Evolutionary conservation across 2,888 invertebrate genomes (phyloP), one percentile per base, ranked within the genome.

Genomic region (Hofmannophila pseudospretella): DNA sequence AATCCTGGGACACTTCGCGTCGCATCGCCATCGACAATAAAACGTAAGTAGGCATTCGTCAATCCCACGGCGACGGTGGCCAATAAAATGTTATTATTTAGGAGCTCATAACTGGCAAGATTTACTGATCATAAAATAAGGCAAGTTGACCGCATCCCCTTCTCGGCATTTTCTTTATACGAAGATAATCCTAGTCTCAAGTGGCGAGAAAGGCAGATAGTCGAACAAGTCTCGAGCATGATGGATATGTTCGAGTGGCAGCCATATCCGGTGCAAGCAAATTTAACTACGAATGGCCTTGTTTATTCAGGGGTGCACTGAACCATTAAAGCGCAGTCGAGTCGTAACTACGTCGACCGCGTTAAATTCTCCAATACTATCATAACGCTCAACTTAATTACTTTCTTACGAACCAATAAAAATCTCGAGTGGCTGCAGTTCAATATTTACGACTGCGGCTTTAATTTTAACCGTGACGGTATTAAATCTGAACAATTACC

Each of bases 241-340:
- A 77, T 76, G 75, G 78, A 81, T 77, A 64, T 54, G 65, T 78
- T 80, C 79, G 69, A 84, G 81, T 76, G 78, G 72, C 77, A 68
- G 75, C 67, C 72, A 76, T 81, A 80, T 86, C 85, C 85, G 85
- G 85, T 70, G 69, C 67, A 72, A 76, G 82, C 82, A 80, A 82
- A 82, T 80, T 85, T 79, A 82, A 81, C 81, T 77, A 54, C 66
- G 56, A 76, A 76, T 79, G 78, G 71, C 60, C 70, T 64, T 85
- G 84, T 85, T 85, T 84, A 84, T 80, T 77, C 77, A 79, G 81
- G 79, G 81, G 85, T 78, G 82, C 85, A 82, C 52, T 82, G 85
- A 84, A 84, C 84, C 76, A 84, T 79, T 82, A 77, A 79, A 77
- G 73, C 68, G 56, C 65, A 67, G 67, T 62, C 54, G 47, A 73